Evolutionary conservation across 2,888 invertebrate species (phyloP).

Genomic region (Noctua comes): DNA sequence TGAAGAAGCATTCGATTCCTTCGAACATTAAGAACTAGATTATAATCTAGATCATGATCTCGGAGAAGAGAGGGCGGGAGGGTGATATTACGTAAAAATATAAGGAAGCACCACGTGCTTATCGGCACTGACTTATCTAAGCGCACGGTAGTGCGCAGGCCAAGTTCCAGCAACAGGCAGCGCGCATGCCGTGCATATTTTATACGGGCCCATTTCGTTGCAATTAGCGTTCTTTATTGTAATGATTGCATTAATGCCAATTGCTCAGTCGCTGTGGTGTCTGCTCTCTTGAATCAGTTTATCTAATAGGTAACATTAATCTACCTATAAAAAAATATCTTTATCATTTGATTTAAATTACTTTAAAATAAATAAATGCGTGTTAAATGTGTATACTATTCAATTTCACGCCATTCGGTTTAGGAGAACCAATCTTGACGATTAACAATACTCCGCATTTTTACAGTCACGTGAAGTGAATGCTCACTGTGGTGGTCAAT

Average conservation of each 20-base stretch:
- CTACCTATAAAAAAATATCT: neutral
- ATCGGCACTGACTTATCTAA: neutral
- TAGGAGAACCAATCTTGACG: constrained; percentile 18
- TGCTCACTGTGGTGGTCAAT: too few species aligned
- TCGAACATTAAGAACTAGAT: neutral
- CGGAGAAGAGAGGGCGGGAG: neutral
- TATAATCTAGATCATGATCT: neutral
- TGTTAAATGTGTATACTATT: constrained; percentile 12
- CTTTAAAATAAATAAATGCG: neutral
- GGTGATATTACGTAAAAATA: neutral
- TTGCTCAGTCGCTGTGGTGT: neutral
- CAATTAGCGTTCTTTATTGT: neutral
- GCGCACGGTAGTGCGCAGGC: too few species aligned
- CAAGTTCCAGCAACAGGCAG: too few species aligned
- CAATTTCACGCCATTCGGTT: constrained; percentile 30
- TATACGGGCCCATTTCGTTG: neutral
- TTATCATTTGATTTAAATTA: neutral
- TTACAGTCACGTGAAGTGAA: neutral
- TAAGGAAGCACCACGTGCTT: neutral
- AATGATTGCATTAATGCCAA: neutral
- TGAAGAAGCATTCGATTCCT: neutral
- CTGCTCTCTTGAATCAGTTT: neutral
- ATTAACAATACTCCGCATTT: neutral
- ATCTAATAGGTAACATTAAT: neutral
- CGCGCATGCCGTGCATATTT: too few species aligned